Base-by-base conservation (phyloP, 2,797 vertebrate species). In the Lepilemur ruficaudatus region DNA sequence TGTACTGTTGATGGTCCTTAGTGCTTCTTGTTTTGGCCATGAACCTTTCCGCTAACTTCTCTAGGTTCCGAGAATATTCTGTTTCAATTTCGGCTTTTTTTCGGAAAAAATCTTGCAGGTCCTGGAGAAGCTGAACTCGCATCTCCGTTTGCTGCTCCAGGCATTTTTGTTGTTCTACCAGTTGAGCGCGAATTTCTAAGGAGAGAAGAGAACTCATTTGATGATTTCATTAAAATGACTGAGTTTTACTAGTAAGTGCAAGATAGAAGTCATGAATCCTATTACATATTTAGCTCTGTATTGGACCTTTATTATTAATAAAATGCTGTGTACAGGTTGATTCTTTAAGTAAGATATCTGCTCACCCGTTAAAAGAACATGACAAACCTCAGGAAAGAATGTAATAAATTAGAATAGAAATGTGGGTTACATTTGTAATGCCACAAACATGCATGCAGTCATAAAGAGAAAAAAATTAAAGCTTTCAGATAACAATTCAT, bases 11-110 rank as follows among this genome's bases (percentile, higher is more conserved):
- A 97, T 99, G 99, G 95, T 99, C 99, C 97, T 99, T 99, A 38
- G 99, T 99, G 98, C 99, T 99, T 98, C 99, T 99, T 30, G 99
- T 99, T 98, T 99, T 99, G 25, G 99, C 99, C 99, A 99, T 99
- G 98, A 99, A 99, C 93, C 99, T 99, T 89, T 99, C 99, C 0
- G 99, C 99, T 97, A 99, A 98, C 95, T 99, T 99, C 98, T 99
- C 99, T 95, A 99, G 97, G 98, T 99, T 99, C 81, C 99, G 99
- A 30, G 99, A 99, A 98, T 99, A 99, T 91, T 99, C 99, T 76
- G 99, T 99, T 98, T 99, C 99, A 91, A 99, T 99, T 98, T 99
- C 99, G 0, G 99, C 99, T 98, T 99, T 99, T 98, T 99, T 99
- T 92, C 99, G 99, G 99, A 99, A 99, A 99, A 99, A 99, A 98